Percentiles rank a stretch among this genome's conserved stretches.
These are phyloP conservation scores for Oreocharis arfaki DNA, from an alignment of 2,113 vertebrate genomes.

Conservation along the genomic window DNA sequence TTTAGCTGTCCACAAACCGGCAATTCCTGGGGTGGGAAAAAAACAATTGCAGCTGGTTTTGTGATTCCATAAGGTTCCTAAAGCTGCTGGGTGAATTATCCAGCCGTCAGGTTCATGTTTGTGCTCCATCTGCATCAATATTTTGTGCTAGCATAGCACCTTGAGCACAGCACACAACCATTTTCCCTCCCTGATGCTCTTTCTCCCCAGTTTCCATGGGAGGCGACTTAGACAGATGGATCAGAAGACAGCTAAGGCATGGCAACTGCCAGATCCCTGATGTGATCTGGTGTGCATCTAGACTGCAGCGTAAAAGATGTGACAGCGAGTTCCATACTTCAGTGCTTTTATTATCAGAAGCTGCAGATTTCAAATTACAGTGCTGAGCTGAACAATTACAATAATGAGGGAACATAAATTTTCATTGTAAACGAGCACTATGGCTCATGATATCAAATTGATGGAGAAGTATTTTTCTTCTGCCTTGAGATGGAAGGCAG, in stretches of 20 bases:
- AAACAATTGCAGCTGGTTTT: not conserved
- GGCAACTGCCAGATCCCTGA: not conserved
- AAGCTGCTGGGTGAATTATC: conserved; percentile 2
- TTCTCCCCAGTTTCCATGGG: not conserved
- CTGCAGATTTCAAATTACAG: not conserved
- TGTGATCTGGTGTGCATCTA: not conserved
- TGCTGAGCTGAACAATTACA: not conserved
- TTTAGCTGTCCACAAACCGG: not conserved
- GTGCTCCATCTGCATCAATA: not conserved
- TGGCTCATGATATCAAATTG: not conserved
- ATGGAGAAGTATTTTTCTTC: not conserved
- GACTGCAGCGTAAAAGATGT: not conserved
- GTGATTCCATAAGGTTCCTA: not conserved
- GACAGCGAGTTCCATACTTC: not conserved
- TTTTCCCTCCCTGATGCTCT: not conserved
- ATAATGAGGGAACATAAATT: not conserved
- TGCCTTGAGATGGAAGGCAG: not conserved
- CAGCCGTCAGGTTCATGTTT: not conserved
- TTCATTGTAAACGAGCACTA: not conserved
- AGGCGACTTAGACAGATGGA: not conserved
- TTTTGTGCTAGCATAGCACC: not conserved
- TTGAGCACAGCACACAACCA: not conserved
- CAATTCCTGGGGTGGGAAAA: not conserved
- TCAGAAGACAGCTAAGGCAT: not conserved
- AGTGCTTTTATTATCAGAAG: conserved; percentile 1